A percentile compares a stretch with the other conserved stretches of the same genome.
phyloP scores from a whole-genome alignment of 2,113 vertebrate species.

The Anser brachyrhynchus region DNA sequence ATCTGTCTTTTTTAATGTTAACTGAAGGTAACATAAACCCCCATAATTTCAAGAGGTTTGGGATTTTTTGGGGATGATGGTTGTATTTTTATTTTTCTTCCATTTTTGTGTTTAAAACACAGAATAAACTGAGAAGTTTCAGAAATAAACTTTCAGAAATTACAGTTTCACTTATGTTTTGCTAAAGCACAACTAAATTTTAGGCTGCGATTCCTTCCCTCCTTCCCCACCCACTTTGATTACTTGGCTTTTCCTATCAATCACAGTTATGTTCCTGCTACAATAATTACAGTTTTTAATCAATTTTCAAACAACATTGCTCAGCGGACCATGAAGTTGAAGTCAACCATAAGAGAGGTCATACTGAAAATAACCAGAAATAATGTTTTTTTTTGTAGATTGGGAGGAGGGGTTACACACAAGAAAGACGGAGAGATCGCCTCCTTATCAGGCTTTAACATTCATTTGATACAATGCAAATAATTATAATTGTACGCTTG shows the following conservation, averaged over 20 bases:
- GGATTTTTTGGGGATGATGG: not conserved
- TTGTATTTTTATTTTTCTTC: not conserved
- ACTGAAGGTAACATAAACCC: not conserved
- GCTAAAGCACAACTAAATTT: not conserved
- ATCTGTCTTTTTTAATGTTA: not conserved
- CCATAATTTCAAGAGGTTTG: not conserved
- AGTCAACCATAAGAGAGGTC: not conserved
- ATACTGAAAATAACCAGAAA: not conserved
- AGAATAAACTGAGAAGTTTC: not conserved
- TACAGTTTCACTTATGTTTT: not conserved
- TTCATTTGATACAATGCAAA: not conserved
- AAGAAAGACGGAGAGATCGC: not conserved
- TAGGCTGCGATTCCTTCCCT: not conserved
- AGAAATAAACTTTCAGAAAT: slow-evolving; percentile 5
- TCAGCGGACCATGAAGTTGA: slow-evolving; percentile 39
- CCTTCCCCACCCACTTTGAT: not conserved
- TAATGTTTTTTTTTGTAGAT: not conserved
- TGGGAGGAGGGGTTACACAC: not conserved
- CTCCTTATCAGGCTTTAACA: slow-evolving; percentile 8
- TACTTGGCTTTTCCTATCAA: slow-evolving; percentile 26
- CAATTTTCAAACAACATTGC: slow-evolving; percentile 32
- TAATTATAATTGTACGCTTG: slow-evolving; percentile 26
- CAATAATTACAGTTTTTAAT: slow-evolving; percentile 56
- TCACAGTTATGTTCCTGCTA: slow-evolving; percentile 33
- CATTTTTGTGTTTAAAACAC: not conserved